A percentile compares a stretch with the other conserved stretches of the same genome.
Evolutionary conservation across 2,113 vertebrate genomes (phyloP).

Genomic region (Grammomys dolichurus): DNA sequence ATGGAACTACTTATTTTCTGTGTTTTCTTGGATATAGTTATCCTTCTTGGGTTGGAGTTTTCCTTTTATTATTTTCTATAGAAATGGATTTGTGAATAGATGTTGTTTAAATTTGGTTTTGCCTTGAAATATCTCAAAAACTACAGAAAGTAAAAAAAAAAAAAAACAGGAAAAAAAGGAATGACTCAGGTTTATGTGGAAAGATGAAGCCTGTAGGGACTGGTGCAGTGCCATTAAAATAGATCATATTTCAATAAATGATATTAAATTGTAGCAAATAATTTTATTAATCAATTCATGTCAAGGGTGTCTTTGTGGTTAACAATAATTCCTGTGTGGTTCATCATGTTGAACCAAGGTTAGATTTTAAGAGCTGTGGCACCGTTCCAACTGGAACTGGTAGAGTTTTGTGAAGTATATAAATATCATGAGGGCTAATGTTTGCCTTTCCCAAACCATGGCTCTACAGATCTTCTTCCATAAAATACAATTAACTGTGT

Average conservation of each 20-base stretch:
- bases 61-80: too few species aligned
- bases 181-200: not conserved
- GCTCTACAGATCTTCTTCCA: not conserved
- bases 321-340: not conserved
- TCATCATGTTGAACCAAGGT: not conserved
- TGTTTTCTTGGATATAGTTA: too few species aligned
- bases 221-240: not conserved
- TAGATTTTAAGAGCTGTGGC: not conserved
- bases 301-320: not conserved
- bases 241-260: not conserved
- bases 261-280: not conserved
- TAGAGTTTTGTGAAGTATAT: not conserved
- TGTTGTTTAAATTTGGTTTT: too few species aligned
- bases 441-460: not conserved
- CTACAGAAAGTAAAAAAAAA: too few species aligned
- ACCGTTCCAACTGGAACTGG: too few species aligned
- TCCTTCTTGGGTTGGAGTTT: too few species aligned
- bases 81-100: too few species aligned
- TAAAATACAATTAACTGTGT: not conserved
- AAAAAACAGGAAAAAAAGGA: not conserved
- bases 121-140: too few species aligned
- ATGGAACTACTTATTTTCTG: too few species aligned
- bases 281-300: not conserved
- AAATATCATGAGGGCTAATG: too few species aligned
- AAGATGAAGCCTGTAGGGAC: accelerated